These are phyloP conservation scores for Eueides isabella DNA, from an alignment of 1,140 invertebrate species.

Conservation along the genomic window DNA sequence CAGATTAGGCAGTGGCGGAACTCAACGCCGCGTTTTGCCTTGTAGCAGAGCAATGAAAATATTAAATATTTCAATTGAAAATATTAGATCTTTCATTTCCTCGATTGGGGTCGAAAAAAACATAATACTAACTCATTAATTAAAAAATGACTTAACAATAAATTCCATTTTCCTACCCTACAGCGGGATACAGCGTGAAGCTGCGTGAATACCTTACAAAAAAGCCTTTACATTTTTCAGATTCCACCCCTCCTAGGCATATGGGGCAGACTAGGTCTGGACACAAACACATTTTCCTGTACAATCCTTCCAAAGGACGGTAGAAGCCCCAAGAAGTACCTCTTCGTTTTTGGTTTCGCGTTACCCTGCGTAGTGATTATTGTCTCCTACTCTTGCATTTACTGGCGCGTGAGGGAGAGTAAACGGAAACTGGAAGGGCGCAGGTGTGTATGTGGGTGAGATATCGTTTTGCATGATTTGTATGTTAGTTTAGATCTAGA, in stretches of 20 bases:
- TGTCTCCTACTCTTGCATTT: slow-evolving; percentile 92
- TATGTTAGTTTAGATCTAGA: slow-evolving; percentile 4
- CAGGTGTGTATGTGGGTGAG: slow-evolving; percentile 82
- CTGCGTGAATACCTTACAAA: background rate
- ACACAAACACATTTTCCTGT: slow-evolving; percentile 91
- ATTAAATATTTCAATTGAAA: no score
- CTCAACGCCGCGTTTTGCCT: no score
- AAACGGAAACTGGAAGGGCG: slow-evolving; percentile 87
- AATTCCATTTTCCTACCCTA: no score
- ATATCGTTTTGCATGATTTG: slow-evolving; percentile 42
- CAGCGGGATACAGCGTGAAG: background rate
- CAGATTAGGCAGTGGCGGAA: no score
- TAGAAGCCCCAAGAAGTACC: slow-evolving; percentile 91
- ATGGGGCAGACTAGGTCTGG: slow-evolving; percentile 91
- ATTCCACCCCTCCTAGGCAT: slow-evolving; percentile 90
- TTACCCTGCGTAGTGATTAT: slow-evolving; percentile 92
- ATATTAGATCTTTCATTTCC: no score
- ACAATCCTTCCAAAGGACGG: slow-evolving; percentile 90
- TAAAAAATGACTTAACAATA: no score
- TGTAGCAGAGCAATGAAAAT: no score
- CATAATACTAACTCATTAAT: no score
- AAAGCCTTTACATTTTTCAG: slow-evolving; percentile 62
- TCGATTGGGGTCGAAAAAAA: no score
- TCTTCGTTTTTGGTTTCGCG: slow-evolving; percentile 92
- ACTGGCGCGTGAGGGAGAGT: slow-evolving; percentile 89